Evolutionary conservation across 2,797 vertebrate genomes (phyloP).

Genomic region (Adelosebastes latens): DNA sequence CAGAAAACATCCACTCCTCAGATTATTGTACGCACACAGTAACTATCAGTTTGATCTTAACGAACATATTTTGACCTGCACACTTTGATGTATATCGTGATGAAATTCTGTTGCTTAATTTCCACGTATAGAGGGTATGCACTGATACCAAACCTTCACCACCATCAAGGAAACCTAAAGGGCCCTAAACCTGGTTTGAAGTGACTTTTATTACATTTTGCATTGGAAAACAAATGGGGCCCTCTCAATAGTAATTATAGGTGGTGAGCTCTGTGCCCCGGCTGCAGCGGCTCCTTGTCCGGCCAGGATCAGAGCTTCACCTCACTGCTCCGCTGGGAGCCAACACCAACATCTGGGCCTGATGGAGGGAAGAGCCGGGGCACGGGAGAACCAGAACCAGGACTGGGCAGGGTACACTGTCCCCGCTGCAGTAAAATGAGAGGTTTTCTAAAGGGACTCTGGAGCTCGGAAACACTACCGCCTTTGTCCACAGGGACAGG

Average conservation of each 20-base stretch:
- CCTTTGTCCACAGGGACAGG: too few relatives aligned
- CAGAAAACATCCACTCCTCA: neutral
- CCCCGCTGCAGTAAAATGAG: too few relatives aligned
- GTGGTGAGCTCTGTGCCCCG: too few relatives aligned
- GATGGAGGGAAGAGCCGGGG: too few relatives aligned
- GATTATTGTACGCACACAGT: constrained; percentile 15
- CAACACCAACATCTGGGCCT: too few relatives aligned
- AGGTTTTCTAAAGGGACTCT: too few relatives aligned
- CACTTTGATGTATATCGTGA: neutral
- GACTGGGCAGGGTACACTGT: too few relatives aligned
- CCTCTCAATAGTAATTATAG: neutral
- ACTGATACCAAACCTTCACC: neutral
- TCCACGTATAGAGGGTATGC: neutral
- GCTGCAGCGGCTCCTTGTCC: too few relatives aligned
- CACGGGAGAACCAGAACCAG: too few relatives aligned
- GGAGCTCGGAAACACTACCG: too few relatives aligned
- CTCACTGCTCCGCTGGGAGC: too few relatives aligned
- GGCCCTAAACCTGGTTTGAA: neutral
- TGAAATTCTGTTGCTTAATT: neutral
- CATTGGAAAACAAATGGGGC: neutral
- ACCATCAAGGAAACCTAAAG: neutral
- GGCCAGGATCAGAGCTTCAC: too few relatives aligned
- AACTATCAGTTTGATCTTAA: neutral
- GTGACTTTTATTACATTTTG: neutral
- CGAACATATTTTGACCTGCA: neutral